These are phyloP conservation scores for Sebastes glaucus DNA, from an alignment of 2,797 vertebrate genomes.

Conservation along the genomic window DNA sequence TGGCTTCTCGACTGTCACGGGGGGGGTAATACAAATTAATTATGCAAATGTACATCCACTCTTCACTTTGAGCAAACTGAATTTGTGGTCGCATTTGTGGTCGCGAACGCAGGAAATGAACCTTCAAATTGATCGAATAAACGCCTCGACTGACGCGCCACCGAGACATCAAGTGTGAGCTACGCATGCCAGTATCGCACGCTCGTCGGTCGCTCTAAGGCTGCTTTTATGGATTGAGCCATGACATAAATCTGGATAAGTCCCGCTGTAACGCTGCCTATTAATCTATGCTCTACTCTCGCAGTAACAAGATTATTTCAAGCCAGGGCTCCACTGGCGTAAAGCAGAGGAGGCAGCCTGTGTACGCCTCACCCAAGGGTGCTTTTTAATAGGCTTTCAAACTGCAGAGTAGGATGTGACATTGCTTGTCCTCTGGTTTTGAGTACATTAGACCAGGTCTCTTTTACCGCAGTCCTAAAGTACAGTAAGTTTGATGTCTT, in stretches of 20 bases:
- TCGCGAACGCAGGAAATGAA: slow-evolving; percentile 13
- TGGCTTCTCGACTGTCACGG: slow-evolving; percentile 20
- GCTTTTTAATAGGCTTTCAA: slow-evolving; percentile 76
- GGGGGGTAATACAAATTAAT: slow-evolving; percentile 25
- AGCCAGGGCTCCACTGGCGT: slow-evolving; percentile 51
- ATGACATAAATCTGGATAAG: slow-evolving; percentile 70
- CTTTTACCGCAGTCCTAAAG: slow-evolving; percentile 26
- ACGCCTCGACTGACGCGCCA: slow-evolving; percentile 4
- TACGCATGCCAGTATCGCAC: neutral
- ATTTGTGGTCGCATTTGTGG: slow-evolving; percentile 13
- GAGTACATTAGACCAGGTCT: slow-evolving; percentile 44
- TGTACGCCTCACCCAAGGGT: slow-evolving; percentile 70
- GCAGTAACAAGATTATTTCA: slow-evolving; percentile 76
- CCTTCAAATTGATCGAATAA: slow-evolving; percentile 43
- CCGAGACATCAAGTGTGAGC: slow-evolving; percentile 29
- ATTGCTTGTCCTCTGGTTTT: slow-evolving; percentile 70
- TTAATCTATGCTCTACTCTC: slow-evolving; percentile 66
- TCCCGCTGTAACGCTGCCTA: slow-evolving; percentile 60
- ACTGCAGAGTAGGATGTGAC: slow-evolving; percentile 61
- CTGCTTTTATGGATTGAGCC: slow-evolving; percentile 53
- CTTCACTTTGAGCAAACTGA: slow-evolving; percentile 22
- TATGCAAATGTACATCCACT: slow-evolving; percentile 31
- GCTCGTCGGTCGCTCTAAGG: slow-evolving; percentile 28
- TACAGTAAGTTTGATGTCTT: neutral
- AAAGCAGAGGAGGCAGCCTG: slow-evolving; percentile 61